Base-by-base conservation (phyloP, 2,888 invertebrate genomes). In the Keiferia lycopersicella region DNA sequence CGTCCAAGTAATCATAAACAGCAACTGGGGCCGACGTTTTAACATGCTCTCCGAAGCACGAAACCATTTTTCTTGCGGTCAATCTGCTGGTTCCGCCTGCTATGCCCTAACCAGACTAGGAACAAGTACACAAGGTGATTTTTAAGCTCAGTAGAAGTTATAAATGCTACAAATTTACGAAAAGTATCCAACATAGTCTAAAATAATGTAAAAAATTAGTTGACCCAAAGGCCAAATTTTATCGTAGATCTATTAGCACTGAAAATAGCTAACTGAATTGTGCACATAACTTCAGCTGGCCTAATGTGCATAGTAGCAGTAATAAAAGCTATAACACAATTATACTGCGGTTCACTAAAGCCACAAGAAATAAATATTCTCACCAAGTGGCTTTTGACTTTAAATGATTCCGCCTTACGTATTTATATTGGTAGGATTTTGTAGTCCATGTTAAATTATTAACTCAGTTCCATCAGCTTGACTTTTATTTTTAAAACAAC, bases 321-420 rank as follows among this genome's bases (percentile, higher is more conserved):
- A 50, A 50, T 50, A 50, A 50, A 50, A 20, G 50, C 18, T 20
- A 50, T 50, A 50, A 50, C 11, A 50, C 50, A 50, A 50, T 50
- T 50, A n/a, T 10, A 50, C 16, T 20, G 50, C 50, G 50, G 16
- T 20, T 20, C 16, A 18, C 20, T 50, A 59, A 22, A 59, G 50
- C 20, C 16, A 20, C 50, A 20, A 20, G 20, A 50, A 50, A 20
- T 20, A 50, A 50, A 50, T 50, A 50, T n/a, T 18, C 50, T 50
- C 50, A 50, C 18, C 18, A 50, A 30, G 14, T 41, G 30, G 10
- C 61, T 26, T 61, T 61, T 61, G 48, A 26, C 61, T 48, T 48
- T 7, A 45, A 61, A 61, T 45, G 30, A 30, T 50, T 20, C 16
- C 2, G 7, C 10, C 18, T 16, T 50, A 50, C 7, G 0, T 2